A percentile compares a stretch with the other conserved stretches of the same genome.
These are phyloP conservation scores for Trichopoda pennipes DNA, from an alignment of 2,888 invertebrate species.

Conservation along the genomic window DNA sequence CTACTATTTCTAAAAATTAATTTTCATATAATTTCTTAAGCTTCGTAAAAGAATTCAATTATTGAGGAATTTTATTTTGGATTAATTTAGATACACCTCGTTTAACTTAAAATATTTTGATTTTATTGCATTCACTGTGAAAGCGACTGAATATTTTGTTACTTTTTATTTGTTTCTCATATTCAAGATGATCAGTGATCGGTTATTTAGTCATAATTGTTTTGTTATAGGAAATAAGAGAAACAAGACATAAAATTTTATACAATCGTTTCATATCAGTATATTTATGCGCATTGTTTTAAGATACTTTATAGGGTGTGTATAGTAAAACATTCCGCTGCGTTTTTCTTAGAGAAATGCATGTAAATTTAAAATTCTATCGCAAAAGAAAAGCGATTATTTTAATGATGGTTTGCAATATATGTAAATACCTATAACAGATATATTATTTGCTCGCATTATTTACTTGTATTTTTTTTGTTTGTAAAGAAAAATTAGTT, in stretches of 20 bases:
- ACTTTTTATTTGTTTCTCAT: not conserved
- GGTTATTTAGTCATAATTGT: not conserved
- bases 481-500: slow-evolving; percentile 5
- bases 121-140: not conserved
- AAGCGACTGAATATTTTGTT: not conserved
- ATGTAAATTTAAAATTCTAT: slow-evolving; percentile 17
- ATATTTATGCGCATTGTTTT: slow-evolving; percentile 7
- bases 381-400: slow-evolving; percentile 51
- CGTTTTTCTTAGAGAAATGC: not conserved
- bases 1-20: too few relatives aligned
- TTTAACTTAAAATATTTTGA: not conserved
- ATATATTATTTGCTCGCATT: not conserved
- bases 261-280: slow-evolving; percentile 3
- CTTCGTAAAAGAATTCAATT: too few relatives aligned
- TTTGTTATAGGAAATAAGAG: slow-evolving; percentile 30
- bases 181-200: not conserved
- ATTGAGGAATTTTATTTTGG: not conserved
- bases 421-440: too few relatives aligned
- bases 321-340: not conserved
- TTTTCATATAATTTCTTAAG: too few relatives aligned
- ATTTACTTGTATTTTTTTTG: not conserved
- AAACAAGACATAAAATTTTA: not conserved
- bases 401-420: slow-evolving; percentile 56
- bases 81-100: not conserved
- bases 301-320: slow-evolving; percentile 9